These are phyloP conservation scores for Apamea sordens DNA, from an alignment of 2,888 invertebrate genomes.

Conservation along the genomic window DNA sequence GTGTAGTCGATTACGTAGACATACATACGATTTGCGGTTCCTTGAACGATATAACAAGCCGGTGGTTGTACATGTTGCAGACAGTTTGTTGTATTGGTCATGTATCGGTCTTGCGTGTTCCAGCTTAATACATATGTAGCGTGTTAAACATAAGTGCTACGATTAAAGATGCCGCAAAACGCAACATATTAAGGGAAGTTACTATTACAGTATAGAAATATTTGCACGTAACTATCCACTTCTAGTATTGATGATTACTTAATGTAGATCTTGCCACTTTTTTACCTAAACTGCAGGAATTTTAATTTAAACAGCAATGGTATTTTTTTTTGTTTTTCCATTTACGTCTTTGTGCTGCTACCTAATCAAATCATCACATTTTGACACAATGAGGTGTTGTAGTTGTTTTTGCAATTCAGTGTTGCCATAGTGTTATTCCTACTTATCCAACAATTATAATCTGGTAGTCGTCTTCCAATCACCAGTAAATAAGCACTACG, in stretches of 20 bases:
- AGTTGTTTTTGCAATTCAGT: not conserved
- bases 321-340: not conserved
- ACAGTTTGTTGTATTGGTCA: constrained; percentile 66
- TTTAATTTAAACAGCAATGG: not conserved
- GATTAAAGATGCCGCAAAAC: constrained; percentile 35
- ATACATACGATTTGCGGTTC: constrained; percentile 54
- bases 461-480: not conserved
- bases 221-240: constrained; percentile 10
- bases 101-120: constrained; percentile 62
- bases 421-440: not conserved
- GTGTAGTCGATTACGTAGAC: constrained; percentile 52
- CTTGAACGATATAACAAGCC: constrained; percentile 48
- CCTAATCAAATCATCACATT: constrained; percentile 10
- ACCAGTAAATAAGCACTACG: not conserved
- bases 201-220: constrained; percentile 18
- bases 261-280: not conserved
- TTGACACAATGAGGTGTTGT: not conserved
- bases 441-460: not conserved
- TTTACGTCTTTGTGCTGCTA: not conserved
- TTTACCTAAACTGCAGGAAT: not conserved
- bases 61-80: constrained; percentile 51
- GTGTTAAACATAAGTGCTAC: constrained; percentile 42
- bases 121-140: constrained; percentile 52
- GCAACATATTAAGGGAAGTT: constrained; percentile 21
- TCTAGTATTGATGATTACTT: not conserved